Evolutionary conservation across 2,797 vertebrate species (phyloP).

Genomic region (Myotis planiceps): DNA sequence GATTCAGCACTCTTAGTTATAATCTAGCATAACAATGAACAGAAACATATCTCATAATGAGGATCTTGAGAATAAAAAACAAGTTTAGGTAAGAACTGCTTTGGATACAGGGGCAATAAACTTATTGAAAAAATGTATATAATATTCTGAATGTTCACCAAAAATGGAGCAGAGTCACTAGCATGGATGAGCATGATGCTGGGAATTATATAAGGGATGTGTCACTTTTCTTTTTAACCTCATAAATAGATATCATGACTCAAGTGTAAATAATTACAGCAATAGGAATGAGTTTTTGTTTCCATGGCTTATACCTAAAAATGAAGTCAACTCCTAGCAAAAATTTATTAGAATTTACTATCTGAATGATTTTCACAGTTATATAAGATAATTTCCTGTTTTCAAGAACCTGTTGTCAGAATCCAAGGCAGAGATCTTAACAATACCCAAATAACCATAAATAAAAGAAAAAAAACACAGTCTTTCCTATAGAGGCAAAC

Average conservation of each 20-base stretch:
- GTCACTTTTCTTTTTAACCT: background rate
- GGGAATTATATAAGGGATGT: background rate
- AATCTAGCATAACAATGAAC: background rate
- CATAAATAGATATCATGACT: background rate
- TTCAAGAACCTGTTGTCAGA: background rate
- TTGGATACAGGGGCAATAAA: background rate
- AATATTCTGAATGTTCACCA: background rate
- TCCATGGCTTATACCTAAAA: background rate
- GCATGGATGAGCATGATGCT: background rate
- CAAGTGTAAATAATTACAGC: background rate
- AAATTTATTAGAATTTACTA: background rate
- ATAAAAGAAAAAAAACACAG: background rate
- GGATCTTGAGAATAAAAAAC: background rate
- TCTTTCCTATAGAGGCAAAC: slow-evolving; percentile 15
- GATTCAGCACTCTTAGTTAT: background rate
- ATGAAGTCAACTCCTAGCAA: background rate
- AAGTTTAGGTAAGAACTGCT: background rate
- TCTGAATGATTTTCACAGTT: background rate
- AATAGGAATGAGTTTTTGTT: background rate
- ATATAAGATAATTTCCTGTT: background rate
- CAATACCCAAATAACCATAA: background rate
- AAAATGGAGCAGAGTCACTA: background rate
- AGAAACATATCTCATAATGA: slow-evolving; percentile 34
- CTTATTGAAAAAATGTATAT: background rate
- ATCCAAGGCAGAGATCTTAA: background rate